These are phyloP conservation scores for Lomographa bimaculata DNA, from an alignment of 2,888 invertebrate species.

Conservation along the genomic window DNA sequence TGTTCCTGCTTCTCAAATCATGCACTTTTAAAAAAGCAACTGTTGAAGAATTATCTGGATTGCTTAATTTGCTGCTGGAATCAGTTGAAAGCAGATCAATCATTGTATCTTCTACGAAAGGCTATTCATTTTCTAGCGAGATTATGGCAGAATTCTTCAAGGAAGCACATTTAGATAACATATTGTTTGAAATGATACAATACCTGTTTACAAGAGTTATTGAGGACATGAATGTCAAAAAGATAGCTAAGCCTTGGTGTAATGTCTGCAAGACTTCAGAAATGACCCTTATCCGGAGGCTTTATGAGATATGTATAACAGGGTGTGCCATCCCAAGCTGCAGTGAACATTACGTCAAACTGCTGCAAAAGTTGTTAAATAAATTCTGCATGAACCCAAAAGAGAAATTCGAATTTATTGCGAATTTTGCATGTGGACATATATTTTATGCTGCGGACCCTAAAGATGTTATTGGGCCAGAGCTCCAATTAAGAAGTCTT, in stretches of 20 bases:
- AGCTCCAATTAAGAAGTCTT: conserved; percentile 79
- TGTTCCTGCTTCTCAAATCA: conserved; percentile 71
- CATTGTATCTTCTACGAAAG: conserved; percentile 56
- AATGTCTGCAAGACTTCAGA: conserved; percentile 67
- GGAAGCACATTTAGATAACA: conserved; percentile 63
- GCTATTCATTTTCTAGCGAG: conserved; percentile 49
- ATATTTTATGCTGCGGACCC: conserved; percentile 67
- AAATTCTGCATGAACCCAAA: conserved; percentile 64
- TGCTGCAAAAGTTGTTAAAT: conserved; percentile 72
- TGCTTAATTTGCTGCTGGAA: conserved; percentile 69
- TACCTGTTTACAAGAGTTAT: conserved; percentile 79
- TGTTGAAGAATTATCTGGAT: conserved; percentile 58
- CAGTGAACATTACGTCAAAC: conserved; percentile 57
- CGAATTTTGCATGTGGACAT: conserved; percentile 81
- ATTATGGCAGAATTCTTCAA: conserved; percentile 60
- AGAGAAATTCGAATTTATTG: conserved; percentile 81
- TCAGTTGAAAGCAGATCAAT: conserved; percentile 61
- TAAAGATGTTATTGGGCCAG: conserved; percentile 69
- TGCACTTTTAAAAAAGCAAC: conserved; percentile 62
- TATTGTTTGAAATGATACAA: conserved; percentile 82
- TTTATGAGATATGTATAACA: conserved; percentile 76
- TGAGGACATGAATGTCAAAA: conserved; percentile 64
- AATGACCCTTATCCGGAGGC: conserved; percentile 60
- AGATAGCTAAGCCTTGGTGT: conserved; percentile 66
- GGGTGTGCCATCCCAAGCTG: conserved; percentile 70